A percentile compares a stretch with the other conserved stretches of the same genome.
phyloP scores from a whole-genome alignment of 2,113 vertebrate species.

The Phoxinus phoxinus region DNA sequence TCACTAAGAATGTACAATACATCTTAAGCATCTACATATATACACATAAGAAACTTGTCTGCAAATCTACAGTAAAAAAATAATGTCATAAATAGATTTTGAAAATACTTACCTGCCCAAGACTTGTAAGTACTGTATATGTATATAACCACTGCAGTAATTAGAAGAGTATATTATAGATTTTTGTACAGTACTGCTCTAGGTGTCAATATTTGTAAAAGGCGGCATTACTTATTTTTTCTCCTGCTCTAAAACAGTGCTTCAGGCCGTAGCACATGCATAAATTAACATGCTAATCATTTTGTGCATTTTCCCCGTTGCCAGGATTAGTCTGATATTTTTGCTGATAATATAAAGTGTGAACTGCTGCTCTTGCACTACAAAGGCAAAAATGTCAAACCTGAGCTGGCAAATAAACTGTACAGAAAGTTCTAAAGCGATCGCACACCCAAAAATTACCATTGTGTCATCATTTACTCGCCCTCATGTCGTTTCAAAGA shows the following conservation, averaged over 20 bases:
- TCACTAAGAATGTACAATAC: too few species aligned
- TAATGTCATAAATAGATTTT: too few species aligned
- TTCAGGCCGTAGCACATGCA: background rate
- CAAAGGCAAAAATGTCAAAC: background rate
- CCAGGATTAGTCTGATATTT: background rate
- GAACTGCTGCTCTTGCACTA: background rate
- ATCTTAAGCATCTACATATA: too few species aligned
- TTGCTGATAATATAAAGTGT: slow-evolving; percentile 3
- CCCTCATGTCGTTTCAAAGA: background rate
- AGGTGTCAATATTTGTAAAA: too few species aligned
- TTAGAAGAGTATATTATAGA: too few species aligned
- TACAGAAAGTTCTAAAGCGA: background rate
- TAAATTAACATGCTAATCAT: background rate
- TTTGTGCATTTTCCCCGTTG: background rate
- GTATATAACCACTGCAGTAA: too few species aligned
- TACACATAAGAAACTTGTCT: too few species aligned
- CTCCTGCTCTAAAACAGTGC: background rate
- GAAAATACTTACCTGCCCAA: too few species aligned
- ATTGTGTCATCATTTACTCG: background rate
- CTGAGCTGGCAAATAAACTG: background rate
- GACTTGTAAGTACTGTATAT: too few species aligned
- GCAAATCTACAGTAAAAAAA: too few species aligned
- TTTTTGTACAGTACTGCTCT: too few species aligned
- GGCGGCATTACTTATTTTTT: too few species aligned
- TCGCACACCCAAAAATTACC: background rate